phyloP scores from a whole-genome alignment of 2,797 vertebrate genomes.

The Acanthornis magna region DNA sequence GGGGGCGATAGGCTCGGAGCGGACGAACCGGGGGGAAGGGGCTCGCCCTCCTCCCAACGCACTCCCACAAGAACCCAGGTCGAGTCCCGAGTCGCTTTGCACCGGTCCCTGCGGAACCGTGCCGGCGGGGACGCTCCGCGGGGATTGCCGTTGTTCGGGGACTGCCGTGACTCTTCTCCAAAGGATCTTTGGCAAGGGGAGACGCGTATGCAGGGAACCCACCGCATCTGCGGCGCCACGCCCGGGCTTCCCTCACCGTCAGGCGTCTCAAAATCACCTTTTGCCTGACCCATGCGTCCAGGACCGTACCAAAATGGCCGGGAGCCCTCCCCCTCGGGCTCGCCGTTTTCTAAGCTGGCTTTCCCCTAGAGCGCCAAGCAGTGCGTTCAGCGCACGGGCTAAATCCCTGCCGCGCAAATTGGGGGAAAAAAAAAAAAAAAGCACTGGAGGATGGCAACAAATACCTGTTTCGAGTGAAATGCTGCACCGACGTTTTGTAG shows the following conservation, averaged over 20 bases:
- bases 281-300: too few relatives aligned
- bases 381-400: neutral
- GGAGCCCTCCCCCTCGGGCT: fast-evolving
- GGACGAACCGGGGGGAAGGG: fast-evolving
- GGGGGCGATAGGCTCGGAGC: too few relatives aligned
- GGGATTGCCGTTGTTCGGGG: too few relatives aligned
- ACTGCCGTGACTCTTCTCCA: neutral
- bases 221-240: too few relatives aligned
- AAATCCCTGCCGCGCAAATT: neutral
- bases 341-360: fast-evolving
- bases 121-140: fast-evolving
- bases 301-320: fast-evolving
- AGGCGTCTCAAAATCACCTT: neutral
- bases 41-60: too few relatives aligned
- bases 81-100: too few relatives aligned
- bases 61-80: too few relatives aligned
- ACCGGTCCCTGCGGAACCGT: neutral
- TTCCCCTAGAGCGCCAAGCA: fast-evolving
- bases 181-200: neutral
- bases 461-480: neutral
- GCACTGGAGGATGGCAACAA: neutral
- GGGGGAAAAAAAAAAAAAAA: neutral
- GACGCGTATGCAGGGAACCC: neutral
- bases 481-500: slow-evolving; percentile 2
- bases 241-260: neutral